A percentile compares a stretch with the other conserved stretches of the same genome.
phyloP scores from a whole-genome alignment of 2,113 vertebrate species.

The Austrofundulus limnaeus region DNA sequence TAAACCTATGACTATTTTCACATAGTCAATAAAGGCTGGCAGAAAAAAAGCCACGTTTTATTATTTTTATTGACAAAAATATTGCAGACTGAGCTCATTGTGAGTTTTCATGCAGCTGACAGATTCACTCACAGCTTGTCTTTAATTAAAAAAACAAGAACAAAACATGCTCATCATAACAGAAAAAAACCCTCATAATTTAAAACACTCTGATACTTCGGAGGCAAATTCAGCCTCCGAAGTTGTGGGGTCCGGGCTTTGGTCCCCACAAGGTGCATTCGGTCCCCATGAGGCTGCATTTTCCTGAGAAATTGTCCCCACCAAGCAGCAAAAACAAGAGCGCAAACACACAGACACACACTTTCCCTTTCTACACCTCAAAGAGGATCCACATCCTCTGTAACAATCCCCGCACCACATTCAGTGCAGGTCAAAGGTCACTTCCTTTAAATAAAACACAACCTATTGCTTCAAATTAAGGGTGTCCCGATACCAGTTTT shows the following conservation, averaged over 20 bases:
- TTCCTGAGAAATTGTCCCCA: no score
- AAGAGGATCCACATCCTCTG: background rate
- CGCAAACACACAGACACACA: no score
- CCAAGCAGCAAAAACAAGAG: no score
- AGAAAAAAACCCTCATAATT: background rate
- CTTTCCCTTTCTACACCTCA: no score
- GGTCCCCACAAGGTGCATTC: no score
- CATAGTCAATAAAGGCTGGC: background rate
- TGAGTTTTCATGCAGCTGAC: background rate
- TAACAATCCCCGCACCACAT: constrained; percentile 7
- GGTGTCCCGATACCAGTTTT: no score
- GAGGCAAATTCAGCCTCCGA: no score
- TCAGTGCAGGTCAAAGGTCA: constrained; percentile 2
- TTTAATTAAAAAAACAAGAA: background rate
- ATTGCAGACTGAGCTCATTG: background rate
- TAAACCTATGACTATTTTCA: no score
- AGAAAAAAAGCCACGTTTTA: constrained; percentile 6
- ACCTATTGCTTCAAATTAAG: background rate
- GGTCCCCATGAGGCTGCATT: no score
- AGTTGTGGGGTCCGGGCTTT: no score
- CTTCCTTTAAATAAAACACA: background rate
- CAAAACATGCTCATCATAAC: background rate
- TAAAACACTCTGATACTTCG: background rate
- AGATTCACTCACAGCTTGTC: background rate
- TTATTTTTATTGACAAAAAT: constrained; percentile 25